These are phyloP conservation scores for Lasioglossum vierecki DNA, from an alignment of 2,888 invertebrate genomes.

Conservation along the genomic window DNA sequence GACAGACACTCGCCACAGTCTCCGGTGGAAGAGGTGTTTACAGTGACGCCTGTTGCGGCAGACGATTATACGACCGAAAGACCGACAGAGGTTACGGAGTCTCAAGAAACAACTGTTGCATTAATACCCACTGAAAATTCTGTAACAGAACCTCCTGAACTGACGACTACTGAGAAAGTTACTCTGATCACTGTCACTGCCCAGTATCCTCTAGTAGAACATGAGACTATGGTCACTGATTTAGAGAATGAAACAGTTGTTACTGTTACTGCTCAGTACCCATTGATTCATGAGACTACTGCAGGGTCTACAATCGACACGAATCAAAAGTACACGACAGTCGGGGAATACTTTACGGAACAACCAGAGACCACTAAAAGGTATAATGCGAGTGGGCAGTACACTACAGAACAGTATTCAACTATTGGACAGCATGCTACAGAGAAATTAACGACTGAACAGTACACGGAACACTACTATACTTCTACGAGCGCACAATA, in stretches of 20 bases:
- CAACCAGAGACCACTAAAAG: not conserved
- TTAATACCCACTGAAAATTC: constrained; percentile 9
- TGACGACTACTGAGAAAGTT: constrained; percentile 13
- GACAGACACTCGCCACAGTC: constrained; percentile 13
- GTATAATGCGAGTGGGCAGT: not conserved
- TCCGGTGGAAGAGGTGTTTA: constrained; percentile 21
- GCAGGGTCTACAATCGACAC: not conserved
- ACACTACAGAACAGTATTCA: constrained; percentile 18
- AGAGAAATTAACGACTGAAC: constrained; percentile 13
- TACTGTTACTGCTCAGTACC: constrained; percentile 44
- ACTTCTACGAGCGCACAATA: constrained; percentile 2
- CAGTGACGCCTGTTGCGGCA: constrained; percentile 29
- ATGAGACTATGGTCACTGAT: constrained; percentile 23
- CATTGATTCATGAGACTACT: constrained; percentile 15
- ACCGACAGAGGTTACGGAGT: not conserved
- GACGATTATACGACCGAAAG: constrained; percentile 27
- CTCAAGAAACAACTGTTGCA: not conserved
- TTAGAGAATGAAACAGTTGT: constrained; percentile 20
- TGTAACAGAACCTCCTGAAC: constrained; percentile 5
- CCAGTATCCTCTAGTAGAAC: constrained; percentile 27
- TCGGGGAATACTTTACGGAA: not conserved
- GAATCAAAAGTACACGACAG: not conserved
- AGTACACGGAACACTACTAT: not conserved
- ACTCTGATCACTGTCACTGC: constrained; percentile 39
- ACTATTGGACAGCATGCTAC: constrained; percentile 2